Percentiles rank a stretch among this genome's conserved stretches.
Evolutionary conservation across 2,797 vertebrate species (phyloP).

Genomic region (Cryptoblepharus egeriae): DNA sequence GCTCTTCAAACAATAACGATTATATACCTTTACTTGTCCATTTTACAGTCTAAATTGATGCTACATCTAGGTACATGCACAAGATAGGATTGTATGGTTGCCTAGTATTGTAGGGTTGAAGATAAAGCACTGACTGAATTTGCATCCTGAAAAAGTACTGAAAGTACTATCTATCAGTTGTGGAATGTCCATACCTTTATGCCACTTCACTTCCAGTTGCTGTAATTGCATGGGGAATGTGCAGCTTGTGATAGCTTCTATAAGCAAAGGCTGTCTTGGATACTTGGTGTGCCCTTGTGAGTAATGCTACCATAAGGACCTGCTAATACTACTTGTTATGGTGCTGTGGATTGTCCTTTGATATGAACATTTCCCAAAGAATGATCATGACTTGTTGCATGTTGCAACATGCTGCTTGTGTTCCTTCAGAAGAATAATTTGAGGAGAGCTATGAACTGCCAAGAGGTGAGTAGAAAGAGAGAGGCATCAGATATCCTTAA

Average conservation of each 20-base stretch:
- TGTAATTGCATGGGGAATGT: background rate
- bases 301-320: background rate
- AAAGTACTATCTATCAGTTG: background rate
- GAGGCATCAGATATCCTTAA: background rate
- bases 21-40: background rate
- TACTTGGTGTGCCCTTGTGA: background rate
- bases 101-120: background rate
- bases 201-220: background rate
- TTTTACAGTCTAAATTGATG: background rate
- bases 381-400: background rate
- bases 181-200: background rate
- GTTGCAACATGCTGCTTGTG: background rate
- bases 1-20: background rate
- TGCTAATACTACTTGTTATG: background rate
- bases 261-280: background rate
- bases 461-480: background rate
- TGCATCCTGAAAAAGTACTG: background rate
- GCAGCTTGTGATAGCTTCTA: background rate
- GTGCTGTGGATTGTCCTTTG: background rate
- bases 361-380: background rate
- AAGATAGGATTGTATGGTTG: background rate
- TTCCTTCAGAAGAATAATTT: background rate
- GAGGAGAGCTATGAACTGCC: background rate
- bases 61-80: background rate
- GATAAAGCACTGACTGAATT: background rate